Evolutionary conservation across 1,140 invertebrate genomes (phyloP), one percentile per base, ranked within the genome.

Genomic region (Drosophila sturtevanti): DNA sequence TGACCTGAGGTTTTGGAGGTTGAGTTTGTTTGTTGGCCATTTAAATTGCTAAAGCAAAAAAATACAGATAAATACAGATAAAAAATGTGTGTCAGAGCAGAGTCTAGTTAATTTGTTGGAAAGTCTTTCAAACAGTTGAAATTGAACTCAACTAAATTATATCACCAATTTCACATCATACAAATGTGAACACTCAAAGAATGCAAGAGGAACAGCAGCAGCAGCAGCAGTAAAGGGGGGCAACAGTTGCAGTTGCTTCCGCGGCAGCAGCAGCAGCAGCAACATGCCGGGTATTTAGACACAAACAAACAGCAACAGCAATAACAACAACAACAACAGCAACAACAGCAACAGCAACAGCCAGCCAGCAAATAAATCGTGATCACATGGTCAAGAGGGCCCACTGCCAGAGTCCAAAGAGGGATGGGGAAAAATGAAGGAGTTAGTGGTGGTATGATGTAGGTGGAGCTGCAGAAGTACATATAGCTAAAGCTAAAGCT

Each of bases 341-440:
- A 69, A 54, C 38, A 64, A 31, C 66, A 75, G 65, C 79, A 24
- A 24, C 81, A 68, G 7, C 27, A 82, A 81, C 60, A 68, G 21
- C 65, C 54, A 77, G 73, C 44, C 74, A 59, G 77, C 75, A 90
- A 90, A 91, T 91, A 91, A 91, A 91, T 91, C 90, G 90, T 91
- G 90, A 91, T 91, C 90, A 91, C 79, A 85, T 91, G 90, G 86
- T 90, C 86, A 91, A 90, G 80, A 90, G 80, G 85, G 72, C 75
- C 63, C 62, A 18, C 14, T 31, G 27, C 27, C 9, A 48, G 41
- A 66, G 63, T 63, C 65, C 14, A 54, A 3, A 31, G 24, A 59
- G 55, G 37, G 34, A 54, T 35, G 44, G 16, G 24, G 24, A 37
- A 11, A 14, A 12, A 54, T 9, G 34, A 38, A 0, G 27, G 27